phyloP scores from a whole-genome alignment of 2,888 invertebrate genomes.

The Cephalotes varians region DNA sequence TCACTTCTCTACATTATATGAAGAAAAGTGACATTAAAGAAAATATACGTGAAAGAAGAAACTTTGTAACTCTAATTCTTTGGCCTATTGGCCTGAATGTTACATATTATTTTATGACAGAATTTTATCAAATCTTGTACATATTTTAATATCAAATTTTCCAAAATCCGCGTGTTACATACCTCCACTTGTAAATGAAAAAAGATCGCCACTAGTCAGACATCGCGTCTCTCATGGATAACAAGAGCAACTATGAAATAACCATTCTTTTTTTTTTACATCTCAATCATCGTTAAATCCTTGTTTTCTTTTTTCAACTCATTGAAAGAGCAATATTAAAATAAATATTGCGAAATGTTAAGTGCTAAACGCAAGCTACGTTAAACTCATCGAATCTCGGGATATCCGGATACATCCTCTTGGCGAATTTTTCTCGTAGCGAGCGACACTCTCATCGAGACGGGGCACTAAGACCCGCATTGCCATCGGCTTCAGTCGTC shows the following conservation, averaged over 20 bases:
- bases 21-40: no score
- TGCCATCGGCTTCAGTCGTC: conserved; percentile 22
- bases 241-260: neutral
- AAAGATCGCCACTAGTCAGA: neutral
- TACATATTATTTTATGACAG: no score
- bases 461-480: neutral
- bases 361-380: neutral
- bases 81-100: no score
- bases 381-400: neutral
- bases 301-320: neutral
- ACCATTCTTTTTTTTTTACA: neutral
- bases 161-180: no score
- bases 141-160: no score
- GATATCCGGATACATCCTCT: neutral
- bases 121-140: no score
- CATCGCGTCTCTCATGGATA: neutral
- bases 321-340: neutral
- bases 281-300: neutral
- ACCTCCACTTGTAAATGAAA: no score
- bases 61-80: no score
- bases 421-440: neutral
- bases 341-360: neutral
- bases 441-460: conserved; percentile 36
- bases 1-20: no score
- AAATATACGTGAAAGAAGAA: no score